Conservation (phyloP, 1,140 invertebrate genomes). For the Lamellibrachia luymesi region DNA sequence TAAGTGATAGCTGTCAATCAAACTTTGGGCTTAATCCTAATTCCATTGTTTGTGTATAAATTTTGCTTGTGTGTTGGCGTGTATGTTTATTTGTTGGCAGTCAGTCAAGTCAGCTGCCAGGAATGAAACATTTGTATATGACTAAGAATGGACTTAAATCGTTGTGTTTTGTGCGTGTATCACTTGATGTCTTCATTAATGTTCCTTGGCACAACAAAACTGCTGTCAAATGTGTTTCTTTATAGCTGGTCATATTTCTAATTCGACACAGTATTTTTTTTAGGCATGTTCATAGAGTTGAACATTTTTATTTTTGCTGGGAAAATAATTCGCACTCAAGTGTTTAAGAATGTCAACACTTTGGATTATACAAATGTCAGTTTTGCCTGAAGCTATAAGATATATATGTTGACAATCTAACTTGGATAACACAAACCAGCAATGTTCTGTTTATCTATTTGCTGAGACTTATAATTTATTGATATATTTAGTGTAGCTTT, state of each 20-base stretch:
- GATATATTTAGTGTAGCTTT: neutral
- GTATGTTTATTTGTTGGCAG: too few species aligned
- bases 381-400: neutral
- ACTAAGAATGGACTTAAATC: neutral
- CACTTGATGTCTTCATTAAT: neutral
- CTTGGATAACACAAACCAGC: neutral
- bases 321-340: too few species aligned
- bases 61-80: neutral
- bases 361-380: neutral
- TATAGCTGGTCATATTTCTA: too few species aligned
- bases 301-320: neutral
- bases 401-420: neutral
- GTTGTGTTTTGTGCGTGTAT: neutral
- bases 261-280: neutral
- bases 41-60: neutral
- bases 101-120: neutral
- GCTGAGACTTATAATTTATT: neutral
- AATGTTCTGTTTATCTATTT: slow-evolving; percentile 11
- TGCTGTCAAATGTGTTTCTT: neutral
- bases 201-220: neutral
- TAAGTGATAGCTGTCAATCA: slow-evolving; percentile 31
- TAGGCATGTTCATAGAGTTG: neutral
- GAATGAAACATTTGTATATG: neutral
- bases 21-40: neutral
- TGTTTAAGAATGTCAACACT: neutral